Base-by-base conservation (phyloP, 2,797 vertebrate species). In the Helarctos malayanus region DNA sequence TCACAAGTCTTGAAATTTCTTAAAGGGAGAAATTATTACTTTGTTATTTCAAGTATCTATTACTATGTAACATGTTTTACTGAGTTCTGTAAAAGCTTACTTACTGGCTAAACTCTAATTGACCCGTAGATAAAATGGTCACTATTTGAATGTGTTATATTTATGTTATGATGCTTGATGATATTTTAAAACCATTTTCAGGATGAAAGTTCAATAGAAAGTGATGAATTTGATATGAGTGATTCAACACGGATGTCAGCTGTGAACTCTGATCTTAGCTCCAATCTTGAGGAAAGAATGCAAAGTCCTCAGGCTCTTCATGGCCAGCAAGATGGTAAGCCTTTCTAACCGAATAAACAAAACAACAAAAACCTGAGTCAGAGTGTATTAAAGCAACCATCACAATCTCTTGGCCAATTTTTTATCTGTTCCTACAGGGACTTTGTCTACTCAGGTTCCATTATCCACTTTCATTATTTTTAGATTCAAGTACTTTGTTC, bases 181-280 rank as follows among this genome's bases (percentile, higher is more conserved):
- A 59, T 96, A 61, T 96, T 96, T 96, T 97, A 57, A 97, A 97
- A 95, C 57, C 32, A 83, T 97, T 98, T 98, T 98, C 97, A 99
- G 99, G 99, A 99, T 98, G 99, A 99, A 98, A 99, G 99, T 96
- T 99, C 99, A 78, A 99, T 99, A 98, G 99, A 99, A 98, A 99
- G 99, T 78, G 99, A 99, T 97, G 99, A 99, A 95, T 99, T 99
- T 98, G 99, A 99, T 95, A 99, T 99, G 99, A 99, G 99, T 47
- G 99, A 99, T 96, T 99, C 99, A 0, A 99, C 99, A 45, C 98
- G 99, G 96, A 99, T 99, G 99, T 99, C 99, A 91, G 99, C 99
- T 85, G 99, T 99, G 97, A 99, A 99, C 97, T 99, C 99, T 0
- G 99, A 99, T 96, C 99, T 99, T 91, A 99, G 99, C 97, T 99